Conservation (phyloP, 1,140 invertebrate species). For the Drosophila kikkawai region DNA sequence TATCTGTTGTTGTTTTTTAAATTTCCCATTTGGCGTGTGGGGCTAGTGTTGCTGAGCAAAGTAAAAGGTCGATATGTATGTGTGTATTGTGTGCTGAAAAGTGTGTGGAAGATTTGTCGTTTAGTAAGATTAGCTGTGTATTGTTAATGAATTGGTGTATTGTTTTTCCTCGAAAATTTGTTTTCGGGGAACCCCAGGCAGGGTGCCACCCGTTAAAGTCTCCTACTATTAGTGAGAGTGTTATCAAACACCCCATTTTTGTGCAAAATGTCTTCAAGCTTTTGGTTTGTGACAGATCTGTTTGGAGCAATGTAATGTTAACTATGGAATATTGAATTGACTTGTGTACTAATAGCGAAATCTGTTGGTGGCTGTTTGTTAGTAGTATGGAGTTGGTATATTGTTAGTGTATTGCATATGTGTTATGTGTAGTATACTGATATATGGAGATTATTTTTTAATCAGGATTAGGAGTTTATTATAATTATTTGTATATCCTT, state of each 20-base stretch:
- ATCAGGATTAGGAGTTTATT: slow-evolving; percentile 6
- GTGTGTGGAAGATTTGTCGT: not conserved
- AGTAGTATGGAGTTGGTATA: no score
- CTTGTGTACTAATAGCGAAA: not conserved
- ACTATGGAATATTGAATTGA: not conserved
- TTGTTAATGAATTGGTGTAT: not conserved
- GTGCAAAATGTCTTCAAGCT: not conserved
- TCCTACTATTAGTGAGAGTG: not conserved
- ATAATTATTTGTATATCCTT: slow-evolving; percentile 45
- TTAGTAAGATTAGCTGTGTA: not conserved
- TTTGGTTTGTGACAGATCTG: not conserved
- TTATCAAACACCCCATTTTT: not conserved
- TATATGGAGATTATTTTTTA: no score
- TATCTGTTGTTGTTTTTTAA: not conserved
- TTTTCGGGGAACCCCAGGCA: not conserved
- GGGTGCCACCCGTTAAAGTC: not conserved
- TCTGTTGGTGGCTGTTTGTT: no score
- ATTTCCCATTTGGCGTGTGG: not conserved
- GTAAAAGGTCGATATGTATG: no score
- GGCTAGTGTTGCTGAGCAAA: no score
- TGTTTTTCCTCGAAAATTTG: not conserved
- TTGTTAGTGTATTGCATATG: not conserved
- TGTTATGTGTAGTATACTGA: not conserved
- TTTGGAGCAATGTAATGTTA: not conserved
- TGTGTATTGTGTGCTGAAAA: not conserved